Percentiles rank a stretch among this genome's conserved stretches.
phyloP scores from a whole-genome alignment of 1,140 invertebrate species.

The Drosophila kurseongensis region DNA sequence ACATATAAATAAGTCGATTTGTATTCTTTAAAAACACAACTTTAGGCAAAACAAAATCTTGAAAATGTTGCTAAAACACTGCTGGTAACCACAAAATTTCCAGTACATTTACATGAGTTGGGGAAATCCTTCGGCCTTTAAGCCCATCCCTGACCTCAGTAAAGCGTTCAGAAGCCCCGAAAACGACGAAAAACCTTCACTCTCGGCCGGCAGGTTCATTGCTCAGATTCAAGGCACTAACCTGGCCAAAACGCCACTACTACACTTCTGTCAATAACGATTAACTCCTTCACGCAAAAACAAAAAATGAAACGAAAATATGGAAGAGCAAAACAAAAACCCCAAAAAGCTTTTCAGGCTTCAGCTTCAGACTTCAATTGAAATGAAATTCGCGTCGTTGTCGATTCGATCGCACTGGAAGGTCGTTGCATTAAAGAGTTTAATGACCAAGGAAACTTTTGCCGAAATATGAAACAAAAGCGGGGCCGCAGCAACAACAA shows the following conservation, averaged over 20 bases:
- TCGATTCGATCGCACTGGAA: conserved; percentile 70
- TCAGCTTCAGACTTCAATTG: conserved; percentile 59
- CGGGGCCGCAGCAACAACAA: conserved; percentile 52
- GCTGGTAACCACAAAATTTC: not conserved
- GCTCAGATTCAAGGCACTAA: conserved; percentile 68
- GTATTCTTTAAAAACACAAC: not conserved
- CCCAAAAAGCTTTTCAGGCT: conserved; percentile 33
- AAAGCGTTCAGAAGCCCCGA: conserved; percentile 43
- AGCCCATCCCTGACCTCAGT: conserved; percentile 46
- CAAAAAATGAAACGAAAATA: conserved; percentile 32
- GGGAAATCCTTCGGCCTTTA: conserved; percentile 23
- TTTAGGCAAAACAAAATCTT: not conserved
- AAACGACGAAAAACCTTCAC: conserved; percentile 34
- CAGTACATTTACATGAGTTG: not conserved
- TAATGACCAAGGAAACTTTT: conserved; percentile 83
- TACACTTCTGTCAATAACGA: conserved; percentile 52
- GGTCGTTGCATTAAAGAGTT: conserved; percentile 82
- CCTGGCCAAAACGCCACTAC: conserved; percentile 46
- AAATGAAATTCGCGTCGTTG: conserved; percentile 72
- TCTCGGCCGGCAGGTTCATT: conserved; percentile 53
- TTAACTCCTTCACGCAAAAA: conserved; percentile 40
- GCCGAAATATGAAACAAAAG: conserved; percentile 81
- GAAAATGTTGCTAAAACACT: not conserved
- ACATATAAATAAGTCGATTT: not conserved
- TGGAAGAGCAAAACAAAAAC: conserved; percentile 41